These are phyloP conservation scores for Paramacrobiotus metropolitanus DNA, from an alignment of 1,140 invertebrate genomes.

Conservation along the genomic window DNA sequence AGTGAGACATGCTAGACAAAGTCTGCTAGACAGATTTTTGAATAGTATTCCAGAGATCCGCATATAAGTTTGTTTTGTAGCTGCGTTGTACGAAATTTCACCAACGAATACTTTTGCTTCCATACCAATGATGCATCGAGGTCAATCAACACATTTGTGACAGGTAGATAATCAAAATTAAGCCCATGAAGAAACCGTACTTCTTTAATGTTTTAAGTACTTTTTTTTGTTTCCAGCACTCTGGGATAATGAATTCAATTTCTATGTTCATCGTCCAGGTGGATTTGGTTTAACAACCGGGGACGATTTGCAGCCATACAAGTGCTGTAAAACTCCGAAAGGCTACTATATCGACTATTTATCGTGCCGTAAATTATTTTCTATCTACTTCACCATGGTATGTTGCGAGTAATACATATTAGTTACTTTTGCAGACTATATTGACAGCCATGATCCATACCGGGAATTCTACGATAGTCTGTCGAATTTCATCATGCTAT, in stretches of 20 bases:
- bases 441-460: neutral
- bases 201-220: no score
- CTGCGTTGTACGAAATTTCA: neutral
- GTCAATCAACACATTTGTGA: neutral
- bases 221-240: neutral
- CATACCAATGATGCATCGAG: neutral
- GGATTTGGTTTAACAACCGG: no score
- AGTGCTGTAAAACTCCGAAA: neutral
- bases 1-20: no score
- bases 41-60: no score
- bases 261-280: neutral
- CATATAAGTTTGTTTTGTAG: neutral
- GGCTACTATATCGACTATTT: constrained; percentile 1
- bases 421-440: no score
- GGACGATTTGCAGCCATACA: neutral
- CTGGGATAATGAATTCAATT: neutral
- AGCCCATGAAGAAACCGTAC: no score
- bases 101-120: neutral
- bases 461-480: neutral
- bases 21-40: no score
- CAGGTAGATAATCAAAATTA: neutral
- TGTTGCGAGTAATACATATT: no score
- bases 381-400: no score
- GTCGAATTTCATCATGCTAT: neutral
- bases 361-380: neutral